Evolutionary conservation across 1,140 invertebrate species (phyloP), one percentile per base, ranked within the genome.

Genomic region (Notospermus geniculatus): DNA sequence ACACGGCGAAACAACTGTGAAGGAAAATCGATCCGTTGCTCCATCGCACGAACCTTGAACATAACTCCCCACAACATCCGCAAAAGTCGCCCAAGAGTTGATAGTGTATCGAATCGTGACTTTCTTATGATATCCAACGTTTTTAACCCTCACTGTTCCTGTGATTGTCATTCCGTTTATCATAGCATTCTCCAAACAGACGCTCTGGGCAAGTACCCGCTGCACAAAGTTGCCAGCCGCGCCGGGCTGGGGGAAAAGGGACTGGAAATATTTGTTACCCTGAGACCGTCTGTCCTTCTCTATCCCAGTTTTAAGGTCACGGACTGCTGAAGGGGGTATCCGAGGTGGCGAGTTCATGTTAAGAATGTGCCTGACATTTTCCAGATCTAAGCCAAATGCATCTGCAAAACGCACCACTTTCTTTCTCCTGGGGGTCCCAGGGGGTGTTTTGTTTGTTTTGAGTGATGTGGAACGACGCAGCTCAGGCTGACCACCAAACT

Each of bases 331-430:
- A 1, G 71, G 56, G 0, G 80, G 80, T 17, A 81, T 77, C 67
- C 69, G 74, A 13, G 80, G 78, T 0, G 80, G 80, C 23, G 69
- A 66, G 15, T 80, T 76, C 28, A 74, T 46, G 57, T 80, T 76
- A 2, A 79, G 62, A 39, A 81, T 71, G 57, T 80, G 76, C 71
- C 92, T 86, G 0, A 97, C 89, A 71, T 92, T 91, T 13, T 92
- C 92, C 63, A 98, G 82, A 83, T 97, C 94, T 7, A 97, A 82
- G 0, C 95, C 95, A 30, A 98, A 81, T 0, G 91, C 92, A 74
- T 97, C 95, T 0, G 94, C 95, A 78, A 98, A 98, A 19, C 94
- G 85, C 0, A 97, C 94, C 36, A 95, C 95, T 80, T 97, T 97
- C 78, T 96, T 97, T 0, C 89, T 84, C 17, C 71, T 59, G 2